phyloP scores from a whole-genome alignment of 2,797 vertebrate genomes.

The Urophycis tenuis region DNA sequence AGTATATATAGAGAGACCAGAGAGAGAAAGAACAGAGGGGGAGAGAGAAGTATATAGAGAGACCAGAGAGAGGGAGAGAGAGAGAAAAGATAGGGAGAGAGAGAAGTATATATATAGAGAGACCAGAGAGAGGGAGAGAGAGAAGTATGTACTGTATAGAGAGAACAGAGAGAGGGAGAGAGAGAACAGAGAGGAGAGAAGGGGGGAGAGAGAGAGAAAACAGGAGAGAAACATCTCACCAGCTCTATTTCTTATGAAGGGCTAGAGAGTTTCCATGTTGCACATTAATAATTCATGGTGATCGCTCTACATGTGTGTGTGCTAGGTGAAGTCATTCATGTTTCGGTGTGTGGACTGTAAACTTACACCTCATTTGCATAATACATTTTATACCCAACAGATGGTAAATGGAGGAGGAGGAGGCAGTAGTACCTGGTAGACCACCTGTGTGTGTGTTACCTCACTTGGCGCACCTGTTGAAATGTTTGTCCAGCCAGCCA shows the following conservation, averaged over 20 bases:
- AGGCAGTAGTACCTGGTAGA: conserved; percentile 58
- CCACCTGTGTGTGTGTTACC: conserved; percentile 42
- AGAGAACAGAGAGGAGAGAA: no score
- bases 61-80: not conserved
- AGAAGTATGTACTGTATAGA: no score
- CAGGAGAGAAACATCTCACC: not conserved
- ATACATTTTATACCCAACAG: conserved; percentile 57
- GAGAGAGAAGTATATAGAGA: no score
- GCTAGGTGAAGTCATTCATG: conserved; percentile 25
- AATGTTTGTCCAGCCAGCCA: conserved; percentile 36
- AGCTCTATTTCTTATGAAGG: conserved; percentile 11
- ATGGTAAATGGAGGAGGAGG: conserved; percentile 55
- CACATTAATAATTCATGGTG: conserved; percentile 25
- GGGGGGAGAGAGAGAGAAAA: no score
- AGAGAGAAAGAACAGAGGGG: no score
- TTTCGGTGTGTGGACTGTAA: conserved; percentile 69
- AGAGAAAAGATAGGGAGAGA: not conserved
- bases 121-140: not conserved
- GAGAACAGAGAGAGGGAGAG: no score
- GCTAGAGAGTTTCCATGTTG: conserved; percentile 17
- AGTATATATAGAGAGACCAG: no score
- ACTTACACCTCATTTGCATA: conserved; percentile 69
- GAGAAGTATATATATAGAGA: not conserved
- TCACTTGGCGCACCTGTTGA: conserved; percentile 54
- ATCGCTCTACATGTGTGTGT: conserved; percentile 8